Evolutionary conservation across 2,797 vertebrate genomes (phyloP).

Genomic region (Ctenopoma kingsleyae): DNA sequence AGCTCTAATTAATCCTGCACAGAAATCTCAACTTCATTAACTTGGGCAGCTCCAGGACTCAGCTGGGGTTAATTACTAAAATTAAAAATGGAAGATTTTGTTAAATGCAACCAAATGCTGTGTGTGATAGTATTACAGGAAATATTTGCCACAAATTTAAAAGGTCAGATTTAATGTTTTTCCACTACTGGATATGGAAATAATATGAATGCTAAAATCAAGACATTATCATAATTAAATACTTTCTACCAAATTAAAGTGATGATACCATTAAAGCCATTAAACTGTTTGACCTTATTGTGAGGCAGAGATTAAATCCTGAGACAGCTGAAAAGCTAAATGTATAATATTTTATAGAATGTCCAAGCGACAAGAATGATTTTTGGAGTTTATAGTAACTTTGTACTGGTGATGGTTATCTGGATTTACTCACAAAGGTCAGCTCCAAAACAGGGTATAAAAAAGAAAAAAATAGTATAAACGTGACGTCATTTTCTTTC

Average conservation of each 20-base stretch:
- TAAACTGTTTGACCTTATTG: constrained; percentile 33
- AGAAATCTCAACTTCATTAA: constrained; percentile 90
- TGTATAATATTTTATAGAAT: background rate
- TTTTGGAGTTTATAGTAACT: too few species aligned
- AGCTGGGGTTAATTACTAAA: constrained; percentile 90
- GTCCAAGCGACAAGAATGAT: too few species aligned
- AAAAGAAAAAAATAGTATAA: background rate
- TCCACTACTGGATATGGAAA: constrained; percentile 24
- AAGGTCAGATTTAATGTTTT: constrained; percentile 58
- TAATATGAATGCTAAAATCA: constrained; percentile 35
- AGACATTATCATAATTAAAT: constrained; percentile 39
- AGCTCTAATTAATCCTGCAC: constrained; percentile 91
- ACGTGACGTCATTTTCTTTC: constrained; percentile 16
- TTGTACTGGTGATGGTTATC: constrained; percentile 13
- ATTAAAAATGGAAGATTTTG: constrained; percentile 78
- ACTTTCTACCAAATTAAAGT: constrained; percentile 34
- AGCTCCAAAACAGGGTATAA: background rate
- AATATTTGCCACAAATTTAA: constrained; percentile 43
- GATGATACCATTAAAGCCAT: constrained; percentile 33
- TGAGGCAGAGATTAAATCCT: constrained; percentile 35
- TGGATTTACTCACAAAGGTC: background rate
- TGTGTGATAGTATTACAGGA: constrained; percentile 56
- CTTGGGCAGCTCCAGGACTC: constrained; percentile 84
- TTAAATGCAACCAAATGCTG: constrained; percentile 61
- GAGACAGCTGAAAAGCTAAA: constrained; percentile 25